Evolutionary conservation across 1,140 invertebrate species (phyloP).

Genomic region (Euwallacea similis): DNA sequence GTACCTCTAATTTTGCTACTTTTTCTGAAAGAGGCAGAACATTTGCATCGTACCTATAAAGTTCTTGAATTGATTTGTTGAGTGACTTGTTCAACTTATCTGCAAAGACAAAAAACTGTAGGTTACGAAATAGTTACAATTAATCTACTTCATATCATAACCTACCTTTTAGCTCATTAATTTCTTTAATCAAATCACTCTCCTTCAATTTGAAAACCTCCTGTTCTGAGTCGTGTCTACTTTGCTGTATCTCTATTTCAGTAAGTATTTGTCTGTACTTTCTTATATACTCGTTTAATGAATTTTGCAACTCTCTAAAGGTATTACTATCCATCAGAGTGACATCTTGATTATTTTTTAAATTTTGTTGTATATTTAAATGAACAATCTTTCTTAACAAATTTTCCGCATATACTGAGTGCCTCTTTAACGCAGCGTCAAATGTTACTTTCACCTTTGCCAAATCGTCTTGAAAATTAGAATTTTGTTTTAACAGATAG

Average conservation of each 20-base stretch:
- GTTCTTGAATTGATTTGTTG: constrained; percentile 5
- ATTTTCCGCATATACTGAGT: background rate
- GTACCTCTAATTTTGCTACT: constrained; percentile 37
- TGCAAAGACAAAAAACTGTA: constrained; percentile 3
- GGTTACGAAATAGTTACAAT: background rate
- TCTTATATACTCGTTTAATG: constrained; percentile 48
- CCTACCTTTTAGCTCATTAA: constrained; percentile 45
- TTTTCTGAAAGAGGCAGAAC: constrained; percentile 13
- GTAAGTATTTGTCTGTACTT: constrained; percentile 51
- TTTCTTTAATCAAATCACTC: constrained; percentile 46
- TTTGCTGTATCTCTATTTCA: constrained; percentile 41
- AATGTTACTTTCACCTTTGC: background rate
- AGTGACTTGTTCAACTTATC: constrained; percentile 7
- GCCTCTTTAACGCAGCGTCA: background rate
- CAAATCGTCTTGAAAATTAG: background rate
- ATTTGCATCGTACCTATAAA: background rate
- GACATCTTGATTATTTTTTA: background rate
- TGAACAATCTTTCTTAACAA: constrained; percentile 1
- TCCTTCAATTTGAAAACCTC: constrained; percentile 45
- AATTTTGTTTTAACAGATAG: constrained; percentile 1
- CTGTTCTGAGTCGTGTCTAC: constrained; percentile 35
- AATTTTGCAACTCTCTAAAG: constrained; percentile 29
- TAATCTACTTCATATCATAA: background rate
- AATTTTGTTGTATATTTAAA: background rate
- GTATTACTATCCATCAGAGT: constrained; percentile 11